phyloP scores from a whole-genome alignment of 2,888 invertebrate genomes.

The Achlya flavicornis region DNA sequence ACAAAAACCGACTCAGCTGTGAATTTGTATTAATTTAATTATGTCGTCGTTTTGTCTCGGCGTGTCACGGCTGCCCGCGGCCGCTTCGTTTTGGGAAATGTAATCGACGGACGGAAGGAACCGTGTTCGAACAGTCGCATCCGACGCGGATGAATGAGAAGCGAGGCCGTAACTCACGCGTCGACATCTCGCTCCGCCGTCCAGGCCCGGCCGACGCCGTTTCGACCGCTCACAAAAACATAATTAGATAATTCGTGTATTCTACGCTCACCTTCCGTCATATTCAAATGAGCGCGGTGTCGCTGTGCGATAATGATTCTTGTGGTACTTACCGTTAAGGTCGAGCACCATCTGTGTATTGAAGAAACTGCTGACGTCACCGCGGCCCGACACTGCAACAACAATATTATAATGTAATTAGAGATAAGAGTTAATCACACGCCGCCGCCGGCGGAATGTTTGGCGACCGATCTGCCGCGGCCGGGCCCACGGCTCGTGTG shows the following conservation, averaged over 20 bases:
- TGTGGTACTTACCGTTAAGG: constrained; percentile 72
- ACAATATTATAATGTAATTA: constrained; percentile 50
- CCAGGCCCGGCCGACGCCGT: constrained; percentile 18
- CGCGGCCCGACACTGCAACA: constrained; percentile 79
- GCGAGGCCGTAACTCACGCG: not conserved
- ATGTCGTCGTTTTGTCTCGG: constrained; percentile 65
- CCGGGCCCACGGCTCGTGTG: not conserved
- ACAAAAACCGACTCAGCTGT: constrained; percentile 62
- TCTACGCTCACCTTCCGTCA: constrained; percentile 36
- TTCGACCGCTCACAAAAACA: constrained; percentile 44
- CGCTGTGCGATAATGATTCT: constrained; percentile 24
- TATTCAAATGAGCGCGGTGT: constrained; percentile 43
- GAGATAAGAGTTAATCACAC: constrained; percentile 35
- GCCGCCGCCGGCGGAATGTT: constrained; percentile 18
- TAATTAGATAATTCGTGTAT: constrained; percentile 51
- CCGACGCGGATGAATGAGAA: constrained; percentile 14
- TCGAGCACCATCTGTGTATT: constrained; percentile 81
- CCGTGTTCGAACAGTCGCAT: constrained; percentile 14
- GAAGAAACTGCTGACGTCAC: constrained; percentile 78
- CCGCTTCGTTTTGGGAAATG: not conserved
- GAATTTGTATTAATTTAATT: constrained; percentile 75
- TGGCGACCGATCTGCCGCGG: not conserved
- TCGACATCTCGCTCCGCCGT: constrained; percentile 6
- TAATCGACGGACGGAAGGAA: constrained; percentile 10
- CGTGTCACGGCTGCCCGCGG: constrained; percentile 36